Percentiles rank a stretch among this genome's conserved stretches.
phyloP scores from a whole-genome alignment of 2,888 invertebrate species.

The Ptychoptera contaminata region DNA sequence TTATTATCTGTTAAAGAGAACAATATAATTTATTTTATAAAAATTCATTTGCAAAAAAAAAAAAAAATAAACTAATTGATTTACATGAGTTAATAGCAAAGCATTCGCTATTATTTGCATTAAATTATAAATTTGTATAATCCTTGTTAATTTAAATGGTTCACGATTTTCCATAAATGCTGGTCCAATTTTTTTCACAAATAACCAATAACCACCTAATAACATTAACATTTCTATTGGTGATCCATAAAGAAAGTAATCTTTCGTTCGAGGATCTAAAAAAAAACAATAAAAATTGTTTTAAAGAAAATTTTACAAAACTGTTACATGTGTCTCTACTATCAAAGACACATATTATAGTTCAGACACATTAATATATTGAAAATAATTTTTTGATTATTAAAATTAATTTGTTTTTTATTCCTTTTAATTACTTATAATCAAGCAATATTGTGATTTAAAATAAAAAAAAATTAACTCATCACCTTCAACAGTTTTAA shows the following conservation, averaged over 20 bases:
- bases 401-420: background rate
- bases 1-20: background rate
- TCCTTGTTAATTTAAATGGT: constrained; percentile 42
- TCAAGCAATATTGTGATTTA: too few relatives aligned
- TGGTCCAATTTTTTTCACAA: constrained; percentile 53
- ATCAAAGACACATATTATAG: too few relatives aligned
- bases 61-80: background rate
- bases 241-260: constrained; percentile 47
- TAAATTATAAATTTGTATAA: constrained; percentile 48
- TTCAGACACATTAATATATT: too few relatives aligned
- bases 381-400: too few relatives aligned
- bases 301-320: too few relatives aligned
- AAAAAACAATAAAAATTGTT: too few relatives aligned
- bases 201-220: constrained; percentile 42
- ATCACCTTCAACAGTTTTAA: too few relatives aligned
- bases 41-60: background rate
- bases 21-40: background rate
- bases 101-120: constrained; percentile 45
- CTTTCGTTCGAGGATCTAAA: constrained; percentile 44
- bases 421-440: background rate
- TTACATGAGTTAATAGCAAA: constrained; percentile 38
- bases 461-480: too few relatives aligned
- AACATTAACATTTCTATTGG: constrained; percentile 43
- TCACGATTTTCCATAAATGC: constrained; percentile 46
- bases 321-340: too few relatives aligned